A percentile compares a stretch with the other conserved stretches of the same genome.
These are phyloP conservation scores for Calliopsis andreniformis DNA, from an alignment of 1,140 invertebrate genomes.

Conservation along the genomic window DNA sequence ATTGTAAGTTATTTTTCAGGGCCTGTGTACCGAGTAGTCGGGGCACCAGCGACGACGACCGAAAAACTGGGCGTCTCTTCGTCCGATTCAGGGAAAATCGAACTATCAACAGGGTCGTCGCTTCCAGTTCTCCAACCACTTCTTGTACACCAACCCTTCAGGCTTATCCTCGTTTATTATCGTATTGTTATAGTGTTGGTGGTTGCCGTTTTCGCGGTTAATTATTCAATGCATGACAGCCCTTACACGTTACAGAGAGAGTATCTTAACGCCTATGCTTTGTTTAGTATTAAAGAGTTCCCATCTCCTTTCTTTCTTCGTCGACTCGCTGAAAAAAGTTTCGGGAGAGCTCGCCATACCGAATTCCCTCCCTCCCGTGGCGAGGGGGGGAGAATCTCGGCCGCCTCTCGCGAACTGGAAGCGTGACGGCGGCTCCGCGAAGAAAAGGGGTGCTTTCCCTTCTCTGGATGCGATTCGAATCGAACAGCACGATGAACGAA, in stretches of 20 bases:
- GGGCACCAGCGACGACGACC: constrained; percentile 26
- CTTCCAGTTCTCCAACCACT: constrained; percentile 14
- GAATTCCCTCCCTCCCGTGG: neutral
- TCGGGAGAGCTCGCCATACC: constrained; percentile 36
- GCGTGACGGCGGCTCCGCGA: constrained; percentile 16
- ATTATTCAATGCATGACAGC: constrained; percentile 52
- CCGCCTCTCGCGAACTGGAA: constrained; percentile 11
- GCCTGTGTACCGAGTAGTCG: constrained; percentile 31
- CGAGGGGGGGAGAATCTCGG: neutral
- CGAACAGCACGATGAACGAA: neutral
- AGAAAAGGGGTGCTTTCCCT: constrained; percentile 21
- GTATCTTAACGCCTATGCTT: constrained; percentile 55
- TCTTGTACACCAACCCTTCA: constrained; percentile 32
- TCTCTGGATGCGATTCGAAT: constrained; percentile 6
- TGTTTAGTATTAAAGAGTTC: constrained; percentile 40
- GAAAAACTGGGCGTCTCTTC: neutral
- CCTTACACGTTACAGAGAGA: constrained; percentile 56
- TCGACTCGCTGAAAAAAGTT: constrained; percentile 32
- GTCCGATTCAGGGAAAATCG: no score
- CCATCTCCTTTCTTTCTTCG: no score
- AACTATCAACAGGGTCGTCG: no score
- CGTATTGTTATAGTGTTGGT: constrained; percentile 45
- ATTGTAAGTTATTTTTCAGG: constrained; percentile 57
- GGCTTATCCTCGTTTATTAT: constrained; percentile 39
- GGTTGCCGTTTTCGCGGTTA: constrained; percentile 31